A percentile compares a stretch with the other conserved stretches of the same genome.
Conservation (phyloP, 2,113 vertebrate genomes). For the Anoplopoma fimbria region DNA sequence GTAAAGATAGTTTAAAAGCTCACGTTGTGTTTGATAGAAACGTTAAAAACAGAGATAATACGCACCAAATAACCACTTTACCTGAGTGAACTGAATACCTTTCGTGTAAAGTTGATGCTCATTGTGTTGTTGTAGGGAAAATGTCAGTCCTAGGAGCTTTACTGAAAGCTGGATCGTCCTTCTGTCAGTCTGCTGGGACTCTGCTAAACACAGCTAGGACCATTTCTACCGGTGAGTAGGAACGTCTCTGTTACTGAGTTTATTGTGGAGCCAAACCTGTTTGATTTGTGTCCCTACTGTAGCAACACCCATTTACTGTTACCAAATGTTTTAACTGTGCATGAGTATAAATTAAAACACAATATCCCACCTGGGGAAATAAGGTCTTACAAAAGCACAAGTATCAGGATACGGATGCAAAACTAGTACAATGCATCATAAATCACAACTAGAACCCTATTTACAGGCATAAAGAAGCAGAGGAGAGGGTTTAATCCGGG, state of each 20-base stretch:
- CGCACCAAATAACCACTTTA: accelerated
- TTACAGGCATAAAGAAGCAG: background rate
- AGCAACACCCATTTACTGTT: background rate
- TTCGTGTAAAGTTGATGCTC: background rate
- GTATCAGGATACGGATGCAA: background rate
- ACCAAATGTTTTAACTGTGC: no score
- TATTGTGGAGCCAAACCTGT: accelerated
- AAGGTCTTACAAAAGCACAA: background rate
- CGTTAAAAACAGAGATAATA: background rate
- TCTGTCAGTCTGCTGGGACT: slow-evolving; percentile 66
- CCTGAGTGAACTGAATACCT: background rate
- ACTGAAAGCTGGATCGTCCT: slow-evolving; percentile 63
- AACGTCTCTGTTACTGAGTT: background rate
- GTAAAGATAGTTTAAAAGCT: background rate
- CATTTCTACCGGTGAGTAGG: slow-evolving; percentile 69
- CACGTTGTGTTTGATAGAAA: background rate
- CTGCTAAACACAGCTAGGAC: slow-evolving; percentile 58
- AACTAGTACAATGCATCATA: background rate
- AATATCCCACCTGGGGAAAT: background rate
- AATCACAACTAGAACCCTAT: background rate
- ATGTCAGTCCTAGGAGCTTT: slow-evolving; percentile 74
- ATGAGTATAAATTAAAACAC: background rate
- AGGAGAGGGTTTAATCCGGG: background rate
- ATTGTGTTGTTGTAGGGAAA: background rate
- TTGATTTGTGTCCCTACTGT: background rate